These are phyloP conservation scores for Spodoptera frugiperda DNA, from an alignment of 1,140 invertebrate genomes.

Conservation along the genomic window DNA sequence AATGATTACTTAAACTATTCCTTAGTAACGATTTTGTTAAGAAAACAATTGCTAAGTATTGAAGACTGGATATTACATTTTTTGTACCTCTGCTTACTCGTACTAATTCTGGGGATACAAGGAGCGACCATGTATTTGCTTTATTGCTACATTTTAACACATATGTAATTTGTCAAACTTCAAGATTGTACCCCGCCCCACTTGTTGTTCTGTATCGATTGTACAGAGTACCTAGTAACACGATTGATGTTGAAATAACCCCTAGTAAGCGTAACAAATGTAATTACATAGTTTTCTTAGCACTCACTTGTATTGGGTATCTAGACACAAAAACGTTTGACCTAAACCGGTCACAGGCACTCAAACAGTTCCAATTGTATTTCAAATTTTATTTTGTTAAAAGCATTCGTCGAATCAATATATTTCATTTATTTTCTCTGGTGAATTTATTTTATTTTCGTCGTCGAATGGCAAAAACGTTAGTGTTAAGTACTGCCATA, in stretches of 20 bases:
- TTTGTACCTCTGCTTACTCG: no score
- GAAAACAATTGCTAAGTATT: no score
- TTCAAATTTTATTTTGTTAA: constrained; percentile 3
- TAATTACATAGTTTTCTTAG: constrained; percentile 24
- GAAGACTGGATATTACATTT: no score
- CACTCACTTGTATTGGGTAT: neutral
- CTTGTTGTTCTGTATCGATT: neutral
- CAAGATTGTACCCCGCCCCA: no score
- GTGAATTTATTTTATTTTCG: no score
- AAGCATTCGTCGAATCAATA: neutral
- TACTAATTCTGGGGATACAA: no score
- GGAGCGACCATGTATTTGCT: no score
- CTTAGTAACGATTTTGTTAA: no score
- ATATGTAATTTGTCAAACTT: no score
- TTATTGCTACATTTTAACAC: no score
- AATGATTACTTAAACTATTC: no score
- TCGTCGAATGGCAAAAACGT: neutral
- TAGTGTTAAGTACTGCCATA: neutral
- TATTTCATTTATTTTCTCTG: neutral
- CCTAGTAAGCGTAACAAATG: neutral
- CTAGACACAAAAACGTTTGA: constrained; percentile 1
- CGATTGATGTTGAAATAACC: neutral
- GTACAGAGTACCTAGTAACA: neutral
- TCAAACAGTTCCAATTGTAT: neutral
- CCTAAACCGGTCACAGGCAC: neutral